Percentiles rank a stretch among this genome's conserved stretches.
phyloP scores from a whole-genome alignment of 2,888 invertebrate genomes.

The Chrysolina oricalcia region DNA sequence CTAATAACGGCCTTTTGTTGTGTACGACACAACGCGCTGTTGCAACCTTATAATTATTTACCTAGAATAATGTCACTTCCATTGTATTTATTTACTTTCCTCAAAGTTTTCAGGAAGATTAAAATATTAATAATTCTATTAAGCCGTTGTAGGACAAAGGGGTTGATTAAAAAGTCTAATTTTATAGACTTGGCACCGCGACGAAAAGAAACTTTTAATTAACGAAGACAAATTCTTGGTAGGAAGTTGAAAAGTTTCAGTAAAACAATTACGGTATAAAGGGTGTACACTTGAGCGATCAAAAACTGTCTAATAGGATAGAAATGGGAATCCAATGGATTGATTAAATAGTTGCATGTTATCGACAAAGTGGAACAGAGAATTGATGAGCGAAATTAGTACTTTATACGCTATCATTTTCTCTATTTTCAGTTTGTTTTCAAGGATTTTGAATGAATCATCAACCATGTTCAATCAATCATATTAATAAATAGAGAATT shows the following conservation, averaged over 20 bases:
- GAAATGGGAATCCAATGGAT: neutral
- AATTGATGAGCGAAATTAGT: neutral
- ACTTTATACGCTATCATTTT: too few species aligned
- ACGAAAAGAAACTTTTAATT: slow-evolving; percentile 39
- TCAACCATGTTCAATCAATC: too few species aligned
- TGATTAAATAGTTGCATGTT: neutral
- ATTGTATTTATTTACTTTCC: neutral
- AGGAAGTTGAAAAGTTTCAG: slow-evolving; percentile 33
- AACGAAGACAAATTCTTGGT: slow-evolving; percentile 38
- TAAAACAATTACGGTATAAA: slow-evolving; percentile 19
- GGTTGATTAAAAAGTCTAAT: slow-evolving; percentile 40
- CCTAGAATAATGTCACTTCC: neutral
- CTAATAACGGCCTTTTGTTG: too few species aligned
- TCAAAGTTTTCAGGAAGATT: neutral
- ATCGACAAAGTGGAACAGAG: neutral
- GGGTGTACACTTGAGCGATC: slow-evolving; percentile 8
- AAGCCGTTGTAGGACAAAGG: slow-evolving; percentile 32
- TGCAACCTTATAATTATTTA: too few species aligned
- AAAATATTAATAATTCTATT: slow-evolving; percentile 40
- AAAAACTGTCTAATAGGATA: slow-evolving; percentile 2
- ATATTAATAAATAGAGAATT: too few species aligned
- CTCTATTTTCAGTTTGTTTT: too few species aligned
- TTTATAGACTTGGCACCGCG: slow-evolving; percentile 4
- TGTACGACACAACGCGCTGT: too few species aligned
- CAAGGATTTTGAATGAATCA: too few species aligned